Base-by-base conservation (phyloP, 1,140 invertebrate species). In the Brachionus rubens region DNA sequence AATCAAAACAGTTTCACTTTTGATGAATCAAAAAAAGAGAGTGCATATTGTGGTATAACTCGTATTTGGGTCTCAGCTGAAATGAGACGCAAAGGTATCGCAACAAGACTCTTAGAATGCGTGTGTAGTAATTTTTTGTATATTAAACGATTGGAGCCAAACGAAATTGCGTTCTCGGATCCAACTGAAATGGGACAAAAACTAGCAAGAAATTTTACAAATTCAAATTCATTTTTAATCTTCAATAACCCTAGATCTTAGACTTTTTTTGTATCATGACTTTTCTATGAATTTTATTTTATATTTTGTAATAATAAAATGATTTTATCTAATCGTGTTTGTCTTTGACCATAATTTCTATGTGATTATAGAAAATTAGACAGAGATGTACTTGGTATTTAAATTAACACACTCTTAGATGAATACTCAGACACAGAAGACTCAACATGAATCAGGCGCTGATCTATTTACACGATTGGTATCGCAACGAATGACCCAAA, bases 121-220 rank as follows among this genome's bases (percentile, higher is more conserved):
- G 59, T 65, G 0, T 65, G 59, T 65, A 36, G 41, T 43, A 65
- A 65, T 65, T 65, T 65, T 43, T 46, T 65, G 59, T 65, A 65
- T 19, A 65, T 65, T 12, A 65, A 28, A 65, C 5, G 12, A 19
- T 28, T 65, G 19, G 41, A 46, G 16, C 16, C 40, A 14, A 65
- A 40, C 24, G 36, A 65, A 65, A 65, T 65, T 24, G 59, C 59
- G 5, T 65, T 65, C 24, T 65, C 59, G 9, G 59, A 65, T 28
- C 59, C 59, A 14, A 65, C 59, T 21, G 19, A 43, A 28, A 24
- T 65, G 19, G 59, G 59, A 10, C 59, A 65, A 41, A 10, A 28
- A 30, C 30, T 65, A 5, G 40, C 40, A 21, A 36, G 24, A 41
- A 43, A 36, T 21, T 65, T 65, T 43, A 65, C 59, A 19, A 21